Base-by-base conservation (phyloP, 2,113 vertebrate genomes). In the Gorsachius goisagi region DNA sequence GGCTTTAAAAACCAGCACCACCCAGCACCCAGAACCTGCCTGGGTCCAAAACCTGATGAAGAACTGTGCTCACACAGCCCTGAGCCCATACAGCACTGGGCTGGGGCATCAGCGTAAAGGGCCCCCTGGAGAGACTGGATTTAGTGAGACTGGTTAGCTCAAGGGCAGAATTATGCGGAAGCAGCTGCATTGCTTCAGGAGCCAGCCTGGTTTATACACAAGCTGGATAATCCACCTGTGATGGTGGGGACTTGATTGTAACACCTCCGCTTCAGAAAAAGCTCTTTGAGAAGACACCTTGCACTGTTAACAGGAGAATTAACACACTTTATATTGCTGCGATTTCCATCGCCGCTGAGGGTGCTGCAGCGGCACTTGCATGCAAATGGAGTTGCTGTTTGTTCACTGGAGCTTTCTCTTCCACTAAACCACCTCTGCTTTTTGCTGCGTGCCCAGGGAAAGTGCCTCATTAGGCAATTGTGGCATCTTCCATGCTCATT, bases 401-500 rank as follows among this genome's bases (percentile, higher is more conserved):
- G 55, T 62, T 37, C 10, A 9, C 88, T 81, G 75, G 89, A 87
- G 81, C 63, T 85, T 75, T 69, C 62, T 63, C 62, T 63, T 85
- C 50, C 16, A 13, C 94, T 88, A 66, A 32, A 53, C 11, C 30
- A 37, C 71, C 75, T 68, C 75, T 85, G 81, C 90, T 91, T 56
- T 81, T 62, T 77, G 21, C 82, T 56, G 64, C n/a, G 49, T 5
- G 32, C 75, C 86, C 74, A 44, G 81, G 82, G 93, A 91, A 90
- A 15, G 47, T 44, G 87, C 62, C 79, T 92, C 88, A 26, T 30
- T 35, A 58, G 84, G 92, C 78, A 93, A 16, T 15, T 27, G 9
- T 82, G 92, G 94, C 95, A 85, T 75, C 95, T 74, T 84, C 95
- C 76, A 24, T 55, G 90, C 95, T 91, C 93, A 95, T 94, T 96